These are phyloP conservation scores for Chaenodraco wilsoni DNA, from an alignment of 2,797 vertebrate genomes.

Conservation along the genomic window DNA sequence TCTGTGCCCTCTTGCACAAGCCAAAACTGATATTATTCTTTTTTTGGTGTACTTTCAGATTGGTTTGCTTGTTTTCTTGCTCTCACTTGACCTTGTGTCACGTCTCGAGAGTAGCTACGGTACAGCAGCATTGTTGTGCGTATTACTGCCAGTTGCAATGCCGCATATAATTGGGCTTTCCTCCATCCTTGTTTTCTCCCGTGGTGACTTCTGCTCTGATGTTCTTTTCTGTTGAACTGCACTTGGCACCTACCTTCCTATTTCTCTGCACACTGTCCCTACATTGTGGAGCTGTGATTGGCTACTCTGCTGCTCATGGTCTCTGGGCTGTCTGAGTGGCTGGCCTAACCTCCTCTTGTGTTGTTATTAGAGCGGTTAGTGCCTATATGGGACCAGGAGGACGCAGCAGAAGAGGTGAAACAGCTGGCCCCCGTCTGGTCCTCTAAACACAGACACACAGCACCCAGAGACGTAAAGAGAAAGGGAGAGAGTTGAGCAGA, in stretches of 20 bases:
- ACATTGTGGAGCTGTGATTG: conserved; percentile 59
- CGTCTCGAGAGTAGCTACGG: conserved; percentile 55
- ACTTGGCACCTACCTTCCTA: conserved; percentile 59
- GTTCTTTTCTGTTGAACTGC: conserved; percentile 69
- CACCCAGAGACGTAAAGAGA: conserved; percentile 28
- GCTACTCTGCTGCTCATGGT: conserved; percentile 57
- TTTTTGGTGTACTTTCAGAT: conserved; percentile 62
- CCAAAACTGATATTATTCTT: conserved; percentile 62
- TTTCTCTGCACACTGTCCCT: conserved; percentile 67
- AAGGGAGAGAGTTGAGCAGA: conserved; percentile 33
- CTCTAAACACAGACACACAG: conserved; percentile 56
- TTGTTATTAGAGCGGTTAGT: conserved; percentile 76
- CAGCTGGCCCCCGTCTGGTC: conserved; percentile 77
- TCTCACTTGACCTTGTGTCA: conserved; percentile 70
- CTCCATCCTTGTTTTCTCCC: conserved; percentile 56
- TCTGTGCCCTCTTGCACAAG: conserved; percentile 45
- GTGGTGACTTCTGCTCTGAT: conserved; percentile 70
- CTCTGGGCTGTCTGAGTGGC: conserved; percentile 64
- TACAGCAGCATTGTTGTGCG: conserved; percentile 57
- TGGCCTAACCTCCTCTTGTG: conserved; percentile 64
- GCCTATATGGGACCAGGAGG: conserved; percentile 64
- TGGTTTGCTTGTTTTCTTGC: conserved; percentile 70
- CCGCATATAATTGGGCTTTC: conserved; percentile 71
- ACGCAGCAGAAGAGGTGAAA: conserved; percentile 67
- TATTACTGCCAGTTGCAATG: conserved; percentile 66